phyloP scores from a whole-genome alignment of 2,797 vertebrate species.

The Bradypodion ventrale region DNA sequence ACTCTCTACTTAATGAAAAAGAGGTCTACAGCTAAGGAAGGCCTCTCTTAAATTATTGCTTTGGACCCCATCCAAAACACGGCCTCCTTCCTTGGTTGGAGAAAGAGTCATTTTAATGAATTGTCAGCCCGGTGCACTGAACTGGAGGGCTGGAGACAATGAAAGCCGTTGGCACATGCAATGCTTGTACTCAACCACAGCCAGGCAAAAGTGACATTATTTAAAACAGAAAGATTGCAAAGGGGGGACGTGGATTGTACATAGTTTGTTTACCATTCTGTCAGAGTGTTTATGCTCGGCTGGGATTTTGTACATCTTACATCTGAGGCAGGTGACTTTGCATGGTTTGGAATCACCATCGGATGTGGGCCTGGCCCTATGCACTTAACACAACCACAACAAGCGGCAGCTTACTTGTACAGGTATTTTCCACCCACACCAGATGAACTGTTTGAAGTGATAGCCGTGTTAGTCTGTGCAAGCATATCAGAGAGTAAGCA shows the following conservation, averaged over 20 bases:
- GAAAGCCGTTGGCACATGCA: constrained; percentile 21
- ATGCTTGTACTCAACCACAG: background rate
- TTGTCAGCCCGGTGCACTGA: background rate
- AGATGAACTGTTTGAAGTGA: too few species aligned
- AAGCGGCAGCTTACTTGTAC: too few species aligned
- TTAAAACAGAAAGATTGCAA: constrained; percentile 22
- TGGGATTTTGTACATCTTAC: constrained; percentile 28
- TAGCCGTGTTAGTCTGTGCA: too few species aligned
- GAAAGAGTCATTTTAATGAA: background rate
- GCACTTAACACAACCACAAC: background rate
- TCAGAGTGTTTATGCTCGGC: constrained; percentile 51
- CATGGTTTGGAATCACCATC: background rate
- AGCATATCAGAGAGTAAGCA: too few species aligned
- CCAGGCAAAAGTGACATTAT: background rate
- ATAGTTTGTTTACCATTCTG: constrained; percentile 28
- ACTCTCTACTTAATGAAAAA: background rate
- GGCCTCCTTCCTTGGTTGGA: background rate
- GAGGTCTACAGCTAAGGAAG: background rate
- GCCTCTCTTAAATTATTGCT: background rate
- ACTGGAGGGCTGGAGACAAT: background rate
- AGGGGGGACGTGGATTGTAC: accelerated
- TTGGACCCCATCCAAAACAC: background rate
- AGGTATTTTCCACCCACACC: too few species aligned
- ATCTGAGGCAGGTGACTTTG: constrained; percentile 7
- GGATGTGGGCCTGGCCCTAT: background rate